Percentiles rank a stretch among this genome's conserved stretches.
These are phyloP conservation scores for Plestiodon gilberti DNA, from an alignment of 2,113 vertebrate species.

Conservation along the genomic window DNA sequence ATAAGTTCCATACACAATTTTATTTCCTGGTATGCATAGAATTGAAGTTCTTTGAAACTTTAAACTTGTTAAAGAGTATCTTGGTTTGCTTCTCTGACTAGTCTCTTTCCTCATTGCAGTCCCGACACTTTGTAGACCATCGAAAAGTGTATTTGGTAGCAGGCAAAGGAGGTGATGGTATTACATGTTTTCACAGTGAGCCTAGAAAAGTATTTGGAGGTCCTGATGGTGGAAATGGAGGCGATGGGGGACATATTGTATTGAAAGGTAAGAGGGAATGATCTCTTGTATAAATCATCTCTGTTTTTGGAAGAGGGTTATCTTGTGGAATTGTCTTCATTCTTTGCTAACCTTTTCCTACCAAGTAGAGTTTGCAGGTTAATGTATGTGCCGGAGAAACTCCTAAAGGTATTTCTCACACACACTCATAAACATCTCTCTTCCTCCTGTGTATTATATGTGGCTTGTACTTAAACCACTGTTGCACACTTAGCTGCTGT, in stretches of 20 bases:
- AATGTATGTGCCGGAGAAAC: too few species aligned
- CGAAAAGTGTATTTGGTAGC: slow-evolving; percentile 83
- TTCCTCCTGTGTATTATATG: too few species aligned
- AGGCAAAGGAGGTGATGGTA: slow-evolving; percentile 86
- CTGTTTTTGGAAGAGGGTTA: not conserved
- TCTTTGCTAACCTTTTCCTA: not conserved
- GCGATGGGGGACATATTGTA: slow-evolving; percentile 87
- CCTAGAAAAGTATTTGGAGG: slow-evolving; percentile 94
- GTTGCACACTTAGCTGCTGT: not conserved
- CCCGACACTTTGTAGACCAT: slow-evolving; percentile 87
- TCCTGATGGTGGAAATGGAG: slow-evolving; percentile 94
- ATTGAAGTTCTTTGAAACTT: not conserved
- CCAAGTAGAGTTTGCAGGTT: not conserved
- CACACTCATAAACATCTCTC: not conserved
- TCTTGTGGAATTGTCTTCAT: not conserved
- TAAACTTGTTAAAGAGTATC: not conserved
- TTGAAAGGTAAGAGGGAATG: slow-evolving; percentile 81
- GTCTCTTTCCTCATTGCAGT: slow-evolving; percentile 73
- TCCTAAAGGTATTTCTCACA: not conserved
- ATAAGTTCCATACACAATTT: not conserved
- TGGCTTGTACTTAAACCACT: not conserved
- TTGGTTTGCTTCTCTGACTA: not conserved
- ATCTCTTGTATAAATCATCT: not conserved
- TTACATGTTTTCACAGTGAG: slow-evolving; percentile 88
- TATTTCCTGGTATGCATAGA: not conserved